Evolutionary conservation across 2,888 invertebrate genomes (phyloP).

Genomic region (Orgyia antiqua): DNA sequence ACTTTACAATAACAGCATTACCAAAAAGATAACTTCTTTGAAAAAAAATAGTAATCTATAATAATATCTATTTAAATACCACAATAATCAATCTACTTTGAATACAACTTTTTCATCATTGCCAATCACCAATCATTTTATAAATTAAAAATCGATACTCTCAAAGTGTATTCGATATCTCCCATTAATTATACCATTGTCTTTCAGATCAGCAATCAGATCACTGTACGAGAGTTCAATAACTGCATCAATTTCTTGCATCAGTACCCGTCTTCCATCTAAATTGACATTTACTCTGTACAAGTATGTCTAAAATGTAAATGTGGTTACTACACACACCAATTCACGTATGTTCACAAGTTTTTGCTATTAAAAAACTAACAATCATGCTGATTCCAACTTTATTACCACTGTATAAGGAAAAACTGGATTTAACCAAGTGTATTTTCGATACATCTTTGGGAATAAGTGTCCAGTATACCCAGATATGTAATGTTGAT

Average conservation of each 20-base stretch:
- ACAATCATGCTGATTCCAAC: conserved; percentile 29
- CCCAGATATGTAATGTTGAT: conserved; percentile 62
- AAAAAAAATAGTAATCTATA: conserved; percentile 16
- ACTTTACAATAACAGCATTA: conserved; percentile 7
- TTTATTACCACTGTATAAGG: conserved; percentile 32
- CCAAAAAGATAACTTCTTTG: conserved; percentile 13
- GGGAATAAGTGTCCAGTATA: conserved; percentile 49
- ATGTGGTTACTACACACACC: conserved; percentile 69
- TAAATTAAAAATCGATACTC: conserved; percentile 26
- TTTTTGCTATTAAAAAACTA: conserved; percentile 16
- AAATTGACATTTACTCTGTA: conserved; percentile 74
- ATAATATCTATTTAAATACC: conserved; percentile 16
- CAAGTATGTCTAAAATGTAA: conserved; percentile 73
- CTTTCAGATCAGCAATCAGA: conserved; percentile 53
- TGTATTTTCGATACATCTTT: conserved; percentile 33
- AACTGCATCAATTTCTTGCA: conserved; percentile 68
- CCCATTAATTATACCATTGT: conserved; percentile 45
- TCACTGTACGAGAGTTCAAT: conserved; percentile 61
- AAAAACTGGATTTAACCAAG: conserved; percentile 24
- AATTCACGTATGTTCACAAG: conserved; percentile 41
- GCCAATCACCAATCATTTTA: conserved; percentile 24
- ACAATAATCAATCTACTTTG: conserved; percentile 25
- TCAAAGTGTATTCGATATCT: conserved; percentile 24
- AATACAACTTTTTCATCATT: conserved; percentile 17
- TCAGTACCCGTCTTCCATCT: conserved; percentile 64